Evolutionary conservation across 2,113 vertebrate genomes (phyloP).

Genomic region (Ctenomys sociabilis): DNA sequence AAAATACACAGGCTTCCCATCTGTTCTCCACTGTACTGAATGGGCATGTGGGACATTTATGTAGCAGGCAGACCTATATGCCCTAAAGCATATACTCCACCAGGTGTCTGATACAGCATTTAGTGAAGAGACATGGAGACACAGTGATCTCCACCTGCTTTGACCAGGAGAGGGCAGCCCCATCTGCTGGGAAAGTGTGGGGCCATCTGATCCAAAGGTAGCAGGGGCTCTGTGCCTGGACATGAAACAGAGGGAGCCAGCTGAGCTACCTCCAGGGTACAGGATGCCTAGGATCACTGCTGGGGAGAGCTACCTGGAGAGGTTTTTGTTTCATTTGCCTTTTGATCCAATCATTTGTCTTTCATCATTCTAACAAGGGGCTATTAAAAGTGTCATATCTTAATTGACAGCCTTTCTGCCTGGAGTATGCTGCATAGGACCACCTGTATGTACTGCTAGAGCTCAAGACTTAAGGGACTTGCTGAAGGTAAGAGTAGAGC

Average conservation of each 20-base stretch:
- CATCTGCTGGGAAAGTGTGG: fast-evolving
- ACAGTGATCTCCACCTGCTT: neutral
- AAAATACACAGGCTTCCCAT: neutral
- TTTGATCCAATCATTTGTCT: neutral
- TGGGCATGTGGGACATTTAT: neutral
- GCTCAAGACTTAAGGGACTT: neutral
- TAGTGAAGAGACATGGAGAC: neutral
- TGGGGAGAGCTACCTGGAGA: neutral
- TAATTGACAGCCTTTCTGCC: neutral
- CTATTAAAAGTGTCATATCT: neutral
- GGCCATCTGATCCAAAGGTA: fast-evolving
- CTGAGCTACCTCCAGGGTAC: neutral
- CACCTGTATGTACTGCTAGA: neutral
- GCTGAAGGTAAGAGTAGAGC: neutral
- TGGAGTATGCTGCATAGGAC: neutral
- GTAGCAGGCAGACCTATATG: neutral
- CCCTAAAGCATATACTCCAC: neutral
- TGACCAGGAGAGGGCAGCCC: neutral
- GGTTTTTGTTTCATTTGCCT: neutral
- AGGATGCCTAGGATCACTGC: fast-evolving
- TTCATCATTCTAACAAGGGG: neutral
- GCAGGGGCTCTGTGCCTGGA: neutral
- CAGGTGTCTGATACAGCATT: neutral
- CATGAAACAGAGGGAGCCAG: neutral
- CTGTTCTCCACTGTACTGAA: neutral